These are phyloP conservation scores for Ptychoptera contaminata DNA, from an alignment of 2,888 invertebrate species.

Conservation along the genomic window DNA sequence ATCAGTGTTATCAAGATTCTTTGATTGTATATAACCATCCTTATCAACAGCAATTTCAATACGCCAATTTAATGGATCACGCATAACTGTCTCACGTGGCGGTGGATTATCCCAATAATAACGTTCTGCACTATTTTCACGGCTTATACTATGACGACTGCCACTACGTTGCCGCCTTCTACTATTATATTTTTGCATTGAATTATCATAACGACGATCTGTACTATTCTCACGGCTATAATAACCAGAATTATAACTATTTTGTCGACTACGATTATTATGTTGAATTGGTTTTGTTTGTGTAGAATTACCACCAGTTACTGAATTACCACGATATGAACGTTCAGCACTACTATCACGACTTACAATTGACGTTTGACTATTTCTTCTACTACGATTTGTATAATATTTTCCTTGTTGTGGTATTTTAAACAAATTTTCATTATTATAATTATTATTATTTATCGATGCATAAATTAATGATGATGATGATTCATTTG, in stretches of 20 bases:
- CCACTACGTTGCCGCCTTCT: constrained; percentile 3
- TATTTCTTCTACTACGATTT: constrained; percentile 3
- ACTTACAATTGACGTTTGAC: not conserved
- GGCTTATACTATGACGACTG: constrained; percentile 4
- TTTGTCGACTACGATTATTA: constrained; percentile 4
- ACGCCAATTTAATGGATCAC: constrained; percentile 1
- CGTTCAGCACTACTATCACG: not conserved
- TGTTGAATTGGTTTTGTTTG: constrained; percentile 5
- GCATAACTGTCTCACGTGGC: not conserved
- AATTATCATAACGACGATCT: constrained; percentile 5
- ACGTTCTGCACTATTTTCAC: constrained; percentile 6
- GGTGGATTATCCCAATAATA: not conserved
- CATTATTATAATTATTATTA: not conserved
- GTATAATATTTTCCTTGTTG: not conserved
- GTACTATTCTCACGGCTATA: constrained; percentile 8
- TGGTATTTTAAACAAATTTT: not conserved
- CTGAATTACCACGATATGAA: constrained; percentile 6
- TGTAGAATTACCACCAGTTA: constrained; percentile 9
- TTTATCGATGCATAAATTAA: no score
- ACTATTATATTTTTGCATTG: not conserved
- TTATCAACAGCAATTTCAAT: not conserved
- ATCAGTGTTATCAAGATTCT: no score
- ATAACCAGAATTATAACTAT: constrained; percentile 4
- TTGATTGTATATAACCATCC: no score
- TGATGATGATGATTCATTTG: no score